These are phyloP conservation scores for Bombus consobrinus DNA, from an alignment of 1,140 invertebrate species.

Conservation along the genomic window DNA sequence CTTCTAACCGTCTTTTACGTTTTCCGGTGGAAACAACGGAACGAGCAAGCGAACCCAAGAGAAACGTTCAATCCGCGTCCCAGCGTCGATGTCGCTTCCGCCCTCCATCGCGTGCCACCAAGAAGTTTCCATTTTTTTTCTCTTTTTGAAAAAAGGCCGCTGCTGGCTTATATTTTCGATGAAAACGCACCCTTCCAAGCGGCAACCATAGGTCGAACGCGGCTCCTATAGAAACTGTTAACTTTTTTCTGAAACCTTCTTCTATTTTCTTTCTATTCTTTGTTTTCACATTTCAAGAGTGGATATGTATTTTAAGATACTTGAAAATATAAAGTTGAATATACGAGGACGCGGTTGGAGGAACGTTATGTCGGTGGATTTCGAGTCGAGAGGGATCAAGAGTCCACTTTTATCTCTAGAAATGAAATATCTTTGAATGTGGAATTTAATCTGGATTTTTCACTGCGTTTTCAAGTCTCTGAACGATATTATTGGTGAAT, in stretches of 20 bases:
- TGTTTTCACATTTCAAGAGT: not conserved
- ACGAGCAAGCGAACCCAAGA: not conserved
- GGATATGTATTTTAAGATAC: slow-evolving; percentile 17
- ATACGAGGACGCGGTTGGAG: not conserved
- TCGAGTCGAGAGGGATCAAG: slow-evolving; percentile 8
- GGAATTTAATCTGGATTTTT: slow-evolving; percentile 2
- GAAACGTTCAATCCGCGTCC: slow-evolving; percentile 53
- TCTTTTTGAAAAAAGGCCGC: slow-evolving; percentile 23
- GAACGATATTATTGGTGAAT: not conserved
- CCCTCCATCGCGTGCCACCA: slow-evolving; percentile 52
- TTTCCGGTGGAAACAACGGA: slow-evolving; percentile 67
- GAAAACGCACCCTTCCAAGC: slow-evolving; percentile 21
- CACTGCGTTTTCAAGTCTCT: not conserved
- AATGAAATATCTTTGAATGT: not conserved
- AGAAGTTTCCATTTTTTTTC: slow-evolving; percentile 41
- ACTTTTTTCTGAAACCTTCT: not conserved
- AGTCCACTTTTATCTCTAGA: not conserved
- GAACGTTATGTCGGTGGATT: not conserved
- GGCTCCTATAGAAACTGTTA: slow-evolving; percentile 11
- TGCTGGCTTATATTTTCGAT: slow-evolving; percentile 19
- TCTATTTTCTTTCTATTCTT: not conserved
- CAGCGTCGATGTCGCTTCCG: slow-evolving; percentile 38
- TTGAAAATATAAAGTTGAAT: not conserved
- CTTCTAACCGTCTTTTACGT: slow-evolving; percentile 69
- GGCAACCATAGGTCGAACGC: not conserved